phyloP scores from a whole-genome alignment of 2,797 vertebrate species.

The Nyctalus aviator region DNA sequence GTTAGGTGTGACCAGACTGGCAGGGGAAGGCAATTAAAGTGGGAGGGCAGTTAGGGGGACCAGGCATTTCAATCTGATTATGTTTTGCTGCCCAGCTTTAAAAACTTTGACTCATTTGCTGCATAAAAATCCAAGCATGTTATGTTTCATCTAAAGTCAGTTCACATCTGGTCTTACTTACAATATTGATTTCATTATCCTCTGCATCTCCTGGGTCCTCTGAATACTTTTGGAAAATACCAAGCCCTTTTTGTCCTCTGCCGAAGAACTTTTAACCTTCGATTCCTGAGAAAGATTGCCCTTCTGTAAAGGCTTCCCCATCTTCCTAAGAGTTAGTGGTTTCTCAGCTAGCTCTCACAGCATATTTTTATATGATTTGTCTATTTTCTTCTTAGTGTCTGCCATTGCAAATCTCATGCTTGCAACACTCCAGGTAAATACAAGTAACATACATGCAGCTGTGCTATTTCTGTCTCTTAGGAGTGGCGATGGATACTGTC shows the following conservation, averaged over 20 bases:
- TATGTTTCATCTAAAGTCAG: not conserved
- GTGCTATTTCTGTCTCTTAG: not conserved
- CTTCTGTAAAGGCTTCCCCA: not conserved
- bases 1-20: too few relatives aligned
- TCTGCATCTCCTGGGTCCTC: not conserved
- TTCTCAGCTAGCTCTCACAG: not conserved
- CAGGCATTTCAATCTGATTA: not conserved
- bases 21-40: too few relatives aligned
- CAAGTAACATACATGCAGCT: not conserved
- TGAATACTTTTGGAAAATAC: conserved; percentile 21
- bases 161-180: conserved; percentile 22
- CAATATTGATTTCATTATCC: not conserved
- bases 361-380: not conserved
- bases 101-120: not conserved
- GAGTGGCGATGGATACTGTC: not conserved
- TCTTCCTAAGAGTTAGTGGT: not conserved
- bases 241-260: not conserved
- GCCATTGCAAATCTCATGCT: not conserved
- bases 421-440: not conserved
- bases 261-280: conserved; percentile 2
- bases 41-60: too few relatives aligned
- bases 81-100: not conserved
- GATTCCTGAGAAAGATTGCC: not conserved
- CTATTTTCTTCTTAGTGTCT: not conserved
- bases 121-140: not conserved